Conservation (phyloP, 2,113 vertebrate species). For the Trinectes maculatus region DNA sequence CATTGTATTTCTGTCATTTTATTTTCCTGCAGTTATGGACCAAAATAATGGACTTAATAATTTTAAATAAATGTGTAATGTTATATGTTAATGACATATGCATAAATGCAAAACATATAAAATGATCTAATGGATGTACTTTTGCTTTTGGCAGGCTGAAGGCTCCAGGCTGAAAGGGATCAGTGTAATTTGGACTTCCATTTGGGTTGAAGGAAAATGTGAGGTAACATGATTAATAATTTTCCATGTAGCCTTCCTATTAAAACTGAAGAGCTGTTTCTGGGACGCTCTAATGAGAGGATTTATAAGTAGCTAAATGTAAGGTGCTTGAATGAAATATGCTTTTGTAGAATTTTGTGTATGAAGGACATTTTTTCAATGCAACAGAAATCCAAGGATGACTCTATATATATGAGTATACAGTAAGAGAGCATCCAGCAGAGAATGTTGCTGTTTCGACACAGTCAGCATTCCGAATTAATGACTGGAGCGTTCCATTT, state of each 20-base stretch:
- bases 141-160: neutral
- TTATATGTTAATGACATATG: too few species aligned
- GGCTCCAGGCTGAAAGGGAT: neutral
- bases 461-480: too few species aligned
- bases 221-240: neutral
- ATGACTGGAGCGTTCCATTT: too few species aligned
- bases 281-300: neutral
- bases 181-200: neutral
- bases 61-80: too few species aligned
- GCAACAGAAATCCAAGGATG: neutral
- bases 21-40: too few species aligned
- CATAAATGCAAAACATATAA: too few species aligned
- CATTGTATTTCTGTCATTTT: too few species aligned
- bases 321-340: neutral
- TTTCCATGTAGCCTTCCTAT: neutral
- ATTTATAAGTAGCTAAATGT: neutral
- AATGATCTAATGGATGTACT: too few species aligned
- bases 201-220: neutral
- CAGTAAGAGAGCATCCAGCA: too few species aligned
- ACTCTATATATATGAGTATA: too few species aligned
- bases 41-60: too few species aligned
- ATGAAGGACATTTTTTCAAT: neutral
- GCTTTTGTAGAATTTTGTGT: neutral
- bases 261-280: neutral
- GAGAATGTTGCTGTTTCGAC: too few species aligned